phyloP scores from a whole-genome alignment of 2,888 invertebrate species.

The Micoletzkya japonica region DNA sequence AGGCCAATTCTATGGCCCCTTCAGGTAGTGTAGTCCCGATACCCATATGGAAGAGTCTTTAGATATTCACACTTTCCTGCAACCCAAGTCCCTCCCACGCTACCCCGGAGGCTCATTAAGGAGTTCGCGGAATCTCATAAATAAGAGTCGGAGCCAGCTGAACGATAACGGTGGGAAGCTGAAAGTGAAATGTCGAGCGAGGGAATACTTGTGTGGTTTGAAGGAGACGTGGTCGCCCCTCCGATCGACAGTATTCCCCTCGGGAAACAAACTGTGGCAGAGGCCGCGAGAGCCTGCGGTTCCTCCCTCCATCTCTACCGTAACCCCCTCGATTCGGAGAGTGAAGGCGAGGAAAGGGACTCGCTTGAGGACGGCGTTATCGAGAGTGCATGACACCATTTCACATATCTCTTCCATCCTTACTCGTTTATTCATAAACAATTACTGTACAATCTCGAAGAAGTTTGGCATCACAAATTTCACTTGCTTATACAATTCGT shows the following conservation, averaged over 20 bases:
- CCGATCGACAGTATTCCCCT: conserved; percentile 47
- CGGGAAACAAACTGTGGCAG: conserved; percentile 63
- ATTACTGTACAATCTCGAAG: too few species aligned
- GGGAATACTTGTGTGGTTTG: not conserved
- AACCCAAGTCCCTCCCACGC: conserved; percentile 36
- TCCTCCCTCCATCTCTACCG: conserved; percentile 47
- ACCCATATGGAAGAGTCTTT: conserved; percentile 17
- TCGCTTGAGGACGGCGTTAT: conserved; percentile 17
- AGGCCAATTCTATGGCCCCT: conserved; percentile 24
- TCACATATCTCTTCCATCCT: too few species aligned
- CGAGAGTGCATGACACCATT: conserved; percentile 24
- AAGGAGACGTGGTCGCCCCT: conserved; percentile 40
- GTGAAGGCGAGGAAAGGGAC: conserved; percentile 41
- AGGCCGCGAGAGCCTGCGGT: conserved; percentile 47
- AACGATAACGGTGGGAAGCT: conserved; percentile 34
- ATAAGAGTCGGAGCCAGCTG: conserved; percentile 42
- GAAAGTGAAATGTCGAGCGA: not conserved
- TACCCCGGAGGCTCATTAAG: conserved; percentile 21
- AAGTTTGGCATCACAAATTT: too few species aligned
- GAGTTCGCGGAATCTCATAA: conserved; percentile 6
- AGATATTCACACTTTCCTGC: conserved; percentile 48
- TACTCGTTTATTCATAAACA: too few species aligned
- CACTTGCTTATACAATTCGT: too few species aligned
- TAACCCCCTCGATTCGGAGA: conserved; percentile 53
- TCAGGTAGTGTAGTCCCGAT: conserved; percentile 3